These are phyloP conservation scores for Panagrolaimus sp. DNA, from an alignment of 1,140 invertebrate genomes.

Conservation along the genomic window DNA sequence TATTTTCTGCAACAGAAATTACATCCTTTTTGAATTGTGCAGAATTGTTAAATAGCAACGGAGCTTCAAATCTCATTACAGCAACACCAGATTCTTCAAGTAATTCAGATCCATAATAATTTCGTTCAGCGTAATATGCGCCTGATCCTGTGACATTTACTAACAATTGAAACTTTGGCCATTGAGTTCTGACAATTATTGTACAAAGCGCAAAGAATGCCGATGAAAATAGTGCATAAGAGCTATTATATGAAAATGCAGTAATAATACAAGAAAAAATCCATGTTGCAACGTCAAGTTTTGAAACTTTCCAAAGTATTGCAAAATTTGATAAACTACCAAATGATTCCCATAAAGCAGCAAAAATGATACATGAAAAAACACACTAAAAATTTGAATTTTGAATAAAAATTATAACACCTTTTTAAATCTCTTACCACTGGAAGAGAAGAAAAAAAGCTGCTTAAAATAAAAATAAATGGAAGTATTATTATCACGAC, in stretches of 20 bases:
- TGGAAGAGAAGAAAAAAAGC: conserved; percentile 29
- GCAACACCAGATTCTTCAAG: conserved; percentile 40
- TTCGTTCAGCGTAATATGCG: conserved; percentile 38
- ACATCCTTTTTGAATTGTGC: conserved; percentile 33
- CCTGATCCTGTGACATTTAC: conserved; percentile 49
- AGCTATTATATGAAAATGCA: conserved; percentile 19
- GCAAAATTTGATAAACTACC: conserved; percentile 15
- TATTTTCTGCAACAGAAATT: conserved; percentile 21
- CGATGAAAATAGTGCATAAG: conserved; percentile 29
- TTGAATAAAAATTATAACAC: background rate
- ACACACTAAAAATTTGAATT: conserved; percentile 28
- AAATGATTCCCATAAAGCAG: conserved; percentile 25
- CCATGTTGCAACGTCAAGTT: conserved; percentile 34
- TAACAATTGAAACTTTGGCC: conserved; percentile 39
- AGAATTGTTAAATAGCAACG: conserved; percentile 38
- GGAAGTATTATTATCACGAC: conserved; percentile 30
- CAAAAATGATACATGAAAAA: conserved; percentile 32
- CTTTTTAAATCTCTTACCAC: conserved; percentile 28
- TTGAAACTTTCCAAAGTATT: conserved; percentile 32
- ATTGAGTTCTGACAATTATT: conserved; percentile 37
- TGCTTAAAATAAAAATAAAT: conserved; percentile 27
- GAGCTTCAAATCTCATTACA: conserved; percentile 38
- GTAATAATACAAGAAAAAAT: conserved; percentile 34
- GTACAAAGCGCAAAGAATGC: conserved; percentile 31
- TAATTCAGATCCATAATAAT: conserved; percentile 36